phyloP scores from a whole-genome alignment of 2,113 vertebrate species.

The Channa argus region DNA sequence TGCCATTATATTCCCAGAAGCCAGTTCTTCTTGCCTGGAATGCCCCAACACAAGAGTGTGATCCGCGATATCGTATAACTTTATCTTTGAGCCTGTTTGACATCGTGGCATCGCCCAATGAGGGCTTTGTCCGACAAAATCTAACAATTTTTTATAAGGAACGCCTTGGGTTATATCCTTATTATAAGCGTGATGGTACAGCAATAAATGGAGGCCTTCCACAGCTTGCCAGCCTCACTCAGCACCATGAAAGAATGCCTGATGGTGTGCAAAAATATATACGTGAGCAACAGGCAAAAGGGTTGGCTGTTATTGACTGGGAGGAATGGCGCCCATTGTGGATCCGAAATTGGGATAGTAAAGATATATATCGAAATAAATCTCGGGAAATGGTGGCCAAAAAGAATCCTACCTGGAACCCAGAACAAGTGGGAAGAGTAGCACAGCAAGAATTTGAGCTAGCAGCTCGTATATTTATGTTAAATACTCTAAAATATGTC shows the following conservation, averaged over 20 bases:
- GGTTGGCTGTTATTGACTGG: conserved; percentile 88
- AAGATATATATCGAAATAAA: conserved; percentile 82
- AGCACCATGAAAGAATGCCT: conserved; percentile 80
- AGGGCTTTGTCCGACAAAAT: conserved; percentile 85
- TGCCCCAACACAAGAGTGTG: conserved; percentile 85
- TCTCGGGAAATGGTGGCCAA: conserved; percentile 73
- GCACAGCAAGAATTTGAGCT: conserved; percentile 85
- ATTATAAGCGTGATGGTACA: conserved; percentile 68
- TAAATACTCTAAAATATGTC: conserved; percentile 80
- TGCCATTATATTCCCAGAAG: conserved; percentile 82
- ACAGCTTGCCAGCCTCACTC: conserved; percentile 80
- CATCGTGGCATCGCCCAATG: conserved; percentile 84
- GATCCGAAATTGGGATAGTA: conserved; percentile 86
- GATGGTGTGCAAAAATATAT: conserved; percentile 79
- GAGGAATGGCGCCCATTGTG: conserved; percentile 89
- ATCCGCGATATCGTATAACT: conserved; percentile 70
- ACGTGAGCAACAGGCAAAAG: conserved; percentile 75
- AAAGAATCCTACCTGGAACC: conserved; percentile 76
- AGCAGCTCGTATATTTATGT: conserved; percentile 82
- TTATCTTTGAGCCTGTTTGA: conserved; percentile 82
- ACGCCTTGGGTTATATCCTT: conserved; percentile 85
- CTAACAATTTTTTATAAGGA: conserved; percentile 88
- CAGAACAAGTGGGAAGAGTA: conserved; percentile 76
- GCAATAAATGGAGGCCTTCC: conserved; percentile 81
- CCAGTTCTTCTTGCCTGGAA: conserved; percentile 88